A percentile compares a stretch with the other conserved stretches of the same genome.
These are phyloP conservation scores for Volucella zonaria DNA, from an alignment of 2,888 invertebrate species.

Conservation along the genomic window DNA sequence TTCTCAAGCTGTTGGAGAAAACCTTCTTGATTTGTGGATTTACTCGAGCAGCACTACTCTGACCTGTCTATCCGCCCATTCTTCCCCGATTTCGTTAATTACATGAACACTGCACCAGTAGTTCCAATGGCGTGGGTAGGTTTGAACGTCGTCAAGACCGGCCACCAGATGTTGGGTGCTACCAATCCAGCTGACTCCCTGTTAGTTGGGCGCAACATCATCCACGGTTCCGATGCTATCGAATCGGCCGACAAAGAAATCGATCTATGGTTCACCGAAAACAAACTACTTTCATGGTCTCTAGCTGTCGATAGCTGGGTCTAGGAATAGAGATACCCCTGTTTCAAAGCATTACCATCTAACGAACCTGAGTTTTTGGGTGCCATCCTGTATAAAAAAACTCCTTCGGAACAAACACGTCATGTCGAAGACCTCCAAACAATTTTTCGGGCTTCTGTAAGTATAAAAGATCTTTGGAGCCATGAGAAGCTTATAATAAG, in stretches of 20 bases:
- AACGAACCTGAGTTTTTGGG: no score
- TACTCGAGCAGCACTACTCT: conserved; percentile 95
- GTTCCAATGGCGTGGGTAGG: conserved; percentile 99
- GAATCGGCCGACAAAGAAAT: conserved; percentile 99
- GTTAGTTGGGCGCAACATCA: conserved; percentile 98
- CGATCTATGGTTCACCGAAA: conserved; percentile 95
- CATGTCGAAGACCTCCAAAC: no score
- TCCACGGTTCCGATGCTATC: conserved; percentile 98
- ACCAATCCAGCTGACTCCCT: conserved; percentile 97
- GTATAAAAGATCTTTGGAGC: no score
- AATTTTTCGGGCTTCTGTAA: no score
- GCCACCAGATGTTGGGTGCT: conserved; percentile 97
- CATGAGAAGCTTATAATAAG: no score
- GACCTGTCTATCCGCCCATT: conserved; percentile 95
- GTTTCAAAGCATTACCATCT: no score
- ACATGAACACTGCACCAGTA: conserved; percentile 97
- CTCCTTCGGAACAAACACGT: no score
- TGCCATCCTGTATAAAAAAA: no score
- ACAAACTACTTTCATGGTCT: conserved; percentile 92
- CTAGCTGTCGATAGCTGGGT: conserved; percentile 93
- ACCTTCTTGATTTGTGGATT: no score
- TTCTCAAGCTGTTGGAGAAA: no score
- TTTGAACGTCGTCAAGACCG: conserved; percentile 95
- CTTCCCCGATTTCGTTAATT: conserved; percentile 96
- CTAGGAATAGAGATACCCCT: conserved; percentile 89